Evolutionary conservation across 2,797 vertebrate genomes (phyloP), one percentile per base, ranked within the genome.

Genomic region (Parauchenoglanis ngamensis): DNA sequence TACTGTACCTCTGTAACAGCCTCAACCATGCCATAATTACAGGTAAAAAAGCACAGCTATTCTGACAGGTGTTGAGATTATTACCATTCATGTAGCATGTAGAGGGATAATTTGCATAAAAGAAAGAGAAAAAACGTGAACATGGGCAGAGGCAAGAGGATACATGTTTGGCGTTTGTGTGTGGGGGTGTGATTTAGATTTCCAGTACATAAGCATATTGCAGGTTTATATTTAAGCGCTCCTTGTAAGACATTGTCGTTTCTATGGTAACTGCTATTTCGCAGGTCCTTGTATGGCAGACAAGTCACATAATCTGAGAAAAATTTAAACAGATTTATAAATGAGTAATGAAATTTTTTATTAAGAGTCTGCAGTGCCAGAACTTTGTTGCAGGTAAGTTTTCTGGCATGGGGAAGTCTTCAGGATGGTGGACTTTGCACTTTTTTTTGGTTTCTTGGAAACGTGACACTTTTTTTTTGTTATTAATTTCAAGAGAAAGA

Each of bases 81-180:
- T 59, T 81, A n/a, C 75, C 49, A 7, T 79, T 73, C 35, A 21
- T 78, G 10, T 54, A 87, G 63, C 75, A 72, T 15, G 73, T 52
- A 79, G 35, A 31, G 21, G 44, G 67, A 44, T 81, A 76, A 89
- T 87, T 72, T 65, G 76, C 57, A 35, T 87, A 52, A 84, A 89
- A 90, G 86, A 82, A 90, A 89, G 75, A 88, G 84, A 65, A 88
- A 76, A 54, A 77, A 77, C 0, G 86, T 84, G 10, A 49, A 49
- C 10, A 86, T 68, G 80, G 31, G 6, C 49, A 76, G 1, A 13
- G 40, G 77, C 49, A 61, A 68, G 54, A 73, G 44, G 10, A 68
- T 61, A 57, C 56, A 25, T 21, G 68, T n/a, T 68, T 75, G 67
- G 15, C 35, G 31, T 35, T 17, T 68, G 67, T 31, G 67, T 67